Conservation (phyloP, 2,113 vertebrate species). For the Triplophysa tibetana region DNA sequence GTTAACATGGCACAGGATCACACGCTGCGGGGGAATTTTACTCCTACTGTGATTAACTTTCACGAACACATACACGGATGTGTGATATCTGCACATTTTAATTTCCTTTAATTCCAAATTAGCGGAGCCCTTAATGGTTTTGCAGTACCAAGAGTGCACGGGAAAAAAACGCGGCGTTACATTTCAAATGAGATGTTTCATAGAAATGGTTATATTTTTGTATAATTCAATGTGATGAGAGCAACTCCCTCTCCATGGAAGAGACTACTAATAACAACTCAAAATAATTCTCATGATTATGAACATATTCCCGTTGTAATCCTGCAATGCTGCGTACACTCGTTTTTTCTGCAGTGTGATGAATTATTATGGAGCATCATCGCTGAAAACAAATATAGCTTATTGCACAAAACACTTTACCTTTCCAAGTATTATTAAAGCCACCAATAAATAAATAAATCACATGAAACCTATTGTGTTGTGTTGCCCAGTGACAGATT, state of each 20-base stretch:
- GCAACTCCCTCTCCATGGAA: not conserved
- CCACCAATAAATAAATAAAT: not conserved
- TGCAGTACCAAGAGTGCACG: not conserved
- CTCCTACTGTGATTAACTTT: conserved; percentile 38
- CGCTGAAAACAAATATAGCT: conserved; percentile 31
- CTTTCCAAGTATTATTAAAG: conserved; percentile 17
- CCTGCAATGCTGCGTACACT: conserved; percentile 5
- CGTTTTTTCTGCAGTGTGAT: not conserved
- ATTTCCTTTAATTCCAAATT: conserved; percentile 18
- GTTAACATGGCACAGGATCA: conserved; percentile 43
- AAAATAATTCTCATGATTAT: conserved; percentile 23
- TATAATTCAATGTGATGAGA: conserved; percentile 21
- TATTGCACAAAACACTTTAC: not conserved
- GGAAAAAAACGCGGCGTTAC: not conserved
- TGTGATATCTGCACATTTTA: conserved; percentile 28
- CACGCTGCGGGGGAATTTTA: conserved; percentile 12
- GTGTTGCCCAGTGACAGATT: conserved; percentile 11
- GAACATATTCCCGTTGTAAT: conserved; percentile 5
- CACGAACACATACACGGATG: conserved; percentile 25
- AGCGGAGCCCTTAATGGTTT: not conserved
- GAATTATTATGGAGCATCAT: not conserved
- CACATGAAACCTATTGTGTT: conserved; percentile 26
- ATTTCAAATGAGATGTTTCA: conserved; percentile 5
- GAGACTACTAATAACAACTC: conserved; percentile 15
- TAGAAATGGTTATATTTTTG: conserved; percentile 3